Conservation (phyloP, 2,888 invertebrate species). For the Cosmia trapezina region DNA sequence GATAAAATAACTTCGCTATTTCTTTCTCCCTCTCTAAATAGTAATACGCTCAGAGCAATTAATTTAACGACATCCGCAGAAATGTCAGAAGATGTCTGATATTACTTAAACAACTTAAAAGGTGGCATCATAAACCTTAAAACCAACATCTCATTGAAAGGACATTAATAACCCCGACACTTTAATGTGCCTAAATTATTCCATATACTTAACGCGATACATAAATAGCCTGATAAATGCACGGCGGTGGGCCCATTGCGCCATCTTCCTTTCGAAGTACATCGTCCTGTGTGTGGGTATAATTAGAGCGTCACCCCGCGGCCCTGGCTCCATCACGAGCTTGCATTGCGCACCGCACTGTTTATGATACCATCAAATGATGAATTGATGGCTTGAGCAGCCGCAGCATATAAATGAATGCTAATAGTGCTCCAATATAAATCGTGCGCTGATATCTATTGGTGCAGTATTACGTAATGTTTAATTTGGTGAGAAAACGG, state of each 20-base stretch:
- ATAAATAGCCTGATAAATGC: neutral
- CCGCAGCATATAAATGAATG: constrained; percentile 45
- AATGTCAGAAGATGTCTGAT: neutral
- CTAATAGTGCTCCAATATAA: constrained; percentile 40
- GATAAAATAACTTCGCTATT: neutral
- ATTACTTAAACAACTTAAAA: too few species aligned
- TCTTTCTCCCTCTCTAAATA: neutral
- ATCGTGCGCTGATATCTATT: constrained; percentile 42
- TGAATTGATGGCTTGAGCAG: constrained; percentile 35
- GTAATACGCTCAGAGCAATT: neutral
- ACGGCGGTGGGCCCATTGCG: constrained; percentile 8
- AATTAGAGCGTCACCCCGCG: constrained; percentile 42
- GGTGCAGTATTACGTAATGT: constrained; percentile 25
- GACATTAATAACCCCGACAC: constrained; percentile 11
- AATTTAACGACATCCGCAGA: neutral
- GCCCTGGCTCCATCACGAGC: constrained; percentile 53
- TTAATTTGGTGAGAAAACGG: constrained; percentile 14
- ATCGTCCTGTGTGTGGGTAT: constrained; percentile 25
- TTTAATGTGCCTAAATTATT: constrained; percentile 11
- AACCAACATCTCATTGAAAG: constrained; percentile 1
- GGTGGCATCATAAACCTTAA: neutral
- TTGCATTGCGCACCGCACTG: constrained; percentile 42
- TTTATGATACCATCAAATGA: constrained; percentile 46
- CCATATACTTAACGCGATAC: constrained; percentile 11
- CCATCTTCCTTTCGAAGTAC: constrained; percentile 38